Evolutionary conservation across 1,140 invertebrate species (phyloP), one percentile per base, ranked within the genome.

Genomic region (Drosophila simulans): DNA sequence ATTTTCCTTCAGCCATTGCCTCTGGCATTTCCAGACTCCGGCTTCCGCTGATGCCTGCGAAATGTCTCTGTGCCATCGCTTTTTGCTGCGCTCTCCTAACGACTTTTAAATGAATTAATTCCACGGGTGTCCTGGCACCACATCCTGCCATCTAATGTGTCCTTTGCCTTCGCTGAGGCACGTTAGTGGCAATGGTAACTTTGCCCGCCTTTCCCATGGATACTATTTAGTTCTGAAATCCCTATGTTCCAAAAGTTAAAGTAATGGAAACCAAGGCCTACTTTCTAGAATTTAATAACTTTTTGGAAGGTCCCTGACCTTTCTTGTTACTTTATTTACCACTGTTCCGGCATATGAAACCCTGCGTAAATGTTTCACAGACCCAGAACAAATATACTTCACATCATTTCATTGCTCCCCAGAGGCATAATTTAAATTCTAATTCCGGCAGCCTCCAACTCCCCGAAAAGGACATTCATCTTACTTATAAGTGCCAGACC

Each of bases 101-200:
- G 84, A 89, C 76, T 77, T 88, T 84, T 84, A 89, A 89, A 90
- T 89, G 80, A 89, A 89, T 89, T 89, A 89, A 89, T 89, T 89
- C 73, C 63, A 74, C 53, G 51, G 45, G 53, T 63, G 48, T 25
- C 55, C 48, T 52, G 56, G 31, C 31, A 22, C 35, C 31, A 49
- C 37, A 71, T 63, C 45, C 74, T 71, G 53, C 17, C 74, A 37
- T 34, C 53, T 42, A 70, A 70, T 57, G 66, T 69, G 65, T 70
- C 49, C 66, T 70, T 70, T 69, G 63, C 48, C 63, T 35, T 39
- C 22, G 22, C 3, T 25, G 2, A 4, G 5, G 20, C 5, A 13
- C 17, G 27, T 54, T 68, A 15, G 62, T 54, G 34, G 31, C 27
- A 31, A 31, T 37, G 3, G 20, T 17, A 10, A 22, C 12, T n/a